Percentiles rank a stretch among this genome's conserved stretches.
phyloP scores from a whole-genome alignment of 2,797 vertebrate genomes.

The Botia almorhae region DNA sequence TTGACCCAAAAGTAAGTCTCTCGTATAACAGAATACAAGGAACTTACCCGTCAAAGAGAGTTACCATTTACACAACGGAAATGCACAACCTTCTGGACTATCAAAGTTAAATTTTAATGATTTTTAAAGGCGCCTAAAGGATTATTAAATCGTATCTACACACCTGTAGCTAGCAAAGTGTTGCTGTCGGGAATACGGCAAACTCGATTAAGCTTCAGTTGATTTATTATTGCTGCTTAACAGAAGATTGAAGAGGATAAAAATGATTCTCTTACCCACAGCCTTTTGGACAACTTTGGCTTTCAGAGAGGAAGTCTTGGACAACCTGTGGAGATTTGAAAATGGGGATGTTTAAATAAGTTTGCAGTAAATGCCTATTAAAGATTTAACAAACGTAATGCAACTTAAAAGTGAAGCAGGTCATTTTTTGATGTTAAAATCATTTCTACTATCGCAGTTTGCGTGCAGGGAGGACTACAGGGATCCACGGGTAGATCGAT shows the following conservation, averaged over 20 bases:
- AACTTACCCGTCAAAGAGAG: neutral
- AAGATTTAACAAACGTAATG: neutral
- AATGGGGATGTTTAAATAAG: neutral
- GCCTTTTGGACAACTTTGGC: constrained; percentile 75
- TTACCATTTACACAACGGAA: constrained; percentile 21
- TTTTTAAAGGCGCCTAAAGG: constrained; percentile 14
- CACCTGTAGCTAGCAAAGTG: neutral
- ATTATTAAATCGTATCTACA: neutral
- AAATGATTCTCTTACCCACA: constrained; percentile 78
- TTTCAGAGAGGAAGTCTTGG: constrained; percentile 85
- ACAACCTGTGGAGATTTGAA: constrained; percentile 77
- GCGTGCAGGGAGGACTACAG: neutral
- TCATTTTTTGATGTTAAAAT: neutral
- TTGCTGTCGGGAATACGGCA: neutral
- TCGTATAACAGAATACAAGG: constrained; percentile 12
- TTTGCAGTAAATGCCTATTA: neutral
- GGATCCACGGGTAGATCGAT: neutral
- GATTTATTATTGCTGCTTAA: neutral
- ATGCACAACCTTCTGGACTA: constrained; percentile 7
- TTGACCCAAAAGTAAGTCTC: neutral
- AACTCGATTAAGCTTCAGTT: neutral
- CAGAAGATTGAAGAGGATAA: neutral
- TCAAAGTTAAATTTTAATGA: constrained; percentile 17
- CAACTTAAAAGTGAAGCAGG: neutral
- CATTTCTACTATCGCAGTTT: neutral